phyloP scores from a whole-genome alignment of 2,888 invertebrate species.

The Drosophila basisetae region DNA sequence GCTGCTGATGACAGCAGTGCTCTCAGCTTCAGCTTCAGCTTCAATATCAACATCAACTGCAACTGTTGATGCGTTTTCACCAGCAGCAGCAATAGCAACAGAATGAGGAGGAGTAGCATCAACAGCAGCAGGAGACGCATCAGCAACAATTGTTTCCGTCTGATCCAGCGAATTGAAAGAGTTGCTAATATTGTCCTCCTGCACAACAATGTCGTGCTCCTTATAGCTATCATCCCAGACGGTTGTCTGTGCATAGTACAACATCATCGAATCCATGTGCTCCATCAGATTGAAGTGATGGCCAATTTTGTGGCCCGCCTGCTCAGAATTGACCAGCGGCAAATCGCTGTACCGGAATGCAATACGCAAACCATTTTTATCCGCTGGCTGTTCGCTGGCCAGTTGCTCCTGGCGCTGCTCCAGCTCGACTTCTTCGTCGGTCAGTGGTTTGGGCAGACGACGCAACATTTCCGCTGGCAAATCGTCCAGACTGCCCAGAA shows the following conservation, averaged over 20 bases:
- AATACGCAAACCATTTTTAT: conserved; percentile 90
- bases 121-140: background rate
- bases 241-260: conserved; percentile 87
- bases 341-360: conserved; percentile 96
- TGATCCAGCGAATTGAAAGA: conserved; percentile 44
- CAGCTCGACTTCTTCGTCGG: conserved; percentile 52
- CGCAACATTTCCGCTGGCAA: conserved; percentile 88
- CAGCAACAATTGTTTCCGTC: conserved; percentile 11
- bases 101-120: background rate
- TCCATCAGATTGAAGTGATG: conserved; percentile 94
- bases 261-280: conserved; percentile 88
- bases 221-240: conserved; percentile 84
- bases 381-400: conserved; percentile 67
- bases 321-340: conserved; percentile 86
- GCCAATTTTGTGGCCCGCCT: conserved; percentile 87
- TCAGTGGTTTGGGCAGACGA: conserved; percentile 87
- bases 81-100: background rate
- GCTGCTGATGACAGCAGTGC: conserved; percentile 23
- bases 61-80: background rate
- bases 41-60: conserved; percentile 3
- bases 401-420: conserved; percentile 56
- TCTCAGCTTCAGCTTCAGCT: background rate
- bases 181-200: conserved; percentile 56
- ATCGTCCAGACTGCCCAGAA: conserved; percentile 91
- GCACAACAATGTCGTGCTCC: conserved; percentile 48